Base-by-base conservation (phyloP, 1,140 invertebrate species). In the Nautilus pompilius region DNA sequence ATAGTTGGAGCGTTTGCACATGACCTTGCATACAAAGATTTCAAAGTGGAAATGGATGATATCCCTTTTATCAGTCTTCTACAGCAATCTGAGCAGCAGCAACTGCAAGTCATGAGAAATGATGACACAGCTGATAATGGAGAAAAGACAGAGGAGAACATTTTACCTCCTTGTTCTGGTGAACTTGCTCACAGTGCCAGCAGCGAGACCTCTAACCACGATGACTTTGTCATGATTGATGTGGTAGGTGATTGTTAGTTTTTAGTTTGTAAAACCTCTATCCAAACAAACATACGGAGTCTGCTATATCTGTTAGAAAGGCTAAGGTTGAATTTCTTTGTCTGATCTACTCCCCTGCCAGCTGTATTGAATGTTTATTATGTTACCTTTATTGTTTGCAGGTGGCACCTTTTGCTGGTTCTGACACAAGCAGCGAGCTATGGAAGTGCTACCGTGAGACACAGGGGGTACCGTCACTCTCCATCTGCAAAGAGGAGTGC, bases 401-500 rank as follows among this genome's bases (percentile, higher is more conserved):
- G 84, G 85, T 87, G 78, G 86, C 87, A 54, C 86, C 87, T 20
- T 88, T 88, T 76, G 86, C 80, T 62, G 78, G 75, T 34, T 68
- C 70, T 41, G 83, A 83, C 63, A 70, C 77, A 0, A 86, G 84
- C 48, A 85, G 85, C 60, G 91, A 92, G 78, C 83, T 93, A 59
- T 89, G 89, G 36, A 85, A 87, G 59, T 92, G 93, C 82, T 92
- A 90, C 80, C 83, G 88, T 5, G 90, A 92, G 71, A 92, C 90
- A 80, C 89, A 91, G 79, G 86, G 86, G 72, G 90, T 91, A 5
- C 90, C 90, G 0, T 87, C 87, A 33, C 80, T 92, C 30, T 85
- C 87, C 36, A 85, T 87, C 15, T 89, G 88, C 69, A 83, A 69
- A 22, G 71, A 74, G 30, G 86, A 89, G 63, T 82, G 88, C 62